Conservation (phyloP, 2,113 vertebrate genomes). For the Spermophilus dauricus region DNA sequence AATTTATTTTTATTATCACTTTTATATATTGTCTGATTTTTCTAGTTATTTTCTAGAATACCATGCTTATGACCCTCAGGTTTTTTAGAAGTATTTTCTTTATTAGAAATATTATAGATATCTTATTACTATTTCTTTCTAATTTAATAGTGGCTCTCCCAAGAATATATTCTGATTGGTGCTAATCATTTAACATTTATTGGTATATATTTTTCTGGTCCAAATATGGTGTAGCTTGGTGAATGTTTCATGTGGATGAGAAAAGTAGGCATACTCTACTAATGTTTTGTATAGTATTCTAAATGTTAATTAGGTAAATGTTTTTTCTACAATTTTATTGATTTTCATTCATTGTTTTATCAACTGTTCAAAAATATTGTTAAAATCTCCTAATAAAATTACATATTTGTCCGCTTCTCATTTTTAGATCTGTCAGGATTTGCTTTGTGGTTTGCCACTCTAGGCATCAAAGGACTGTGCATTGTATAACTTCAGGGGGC, state of each 20-base stretch:
- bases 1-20: neutral
- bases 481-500: neutral
- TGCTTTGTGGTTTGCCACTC: neutral
- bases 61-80: neutral
- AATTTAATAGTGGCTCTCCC: neutral
- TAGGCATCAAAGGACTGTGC: neutral
- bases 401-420: neutral
- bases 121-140: neutral
- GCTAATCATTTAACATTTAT: neutral
- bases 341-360: neutral
- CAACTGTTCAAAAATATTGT: neutral
- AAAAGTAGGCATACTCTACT: neutral
- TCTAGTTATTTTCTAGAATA: neutral
- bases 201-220: neutral
- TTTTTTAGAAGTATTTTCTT: neutral
- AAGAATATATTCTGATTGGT: neutral
- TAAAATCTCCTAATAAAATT: neutral
- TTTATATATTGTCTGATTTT: neutral
- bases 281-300: neutral
- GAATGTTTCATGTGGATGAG: neutral
- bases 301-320: neutral
- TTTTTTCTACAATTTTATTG: neutral
- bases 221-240: neutral
- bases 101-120: neutral
- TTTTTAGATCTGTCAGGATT: neutral